Evolutionary conservation across 2,113 vertebrate species (phyloP).

Genomic region (Albula glossodonta): DNA sequence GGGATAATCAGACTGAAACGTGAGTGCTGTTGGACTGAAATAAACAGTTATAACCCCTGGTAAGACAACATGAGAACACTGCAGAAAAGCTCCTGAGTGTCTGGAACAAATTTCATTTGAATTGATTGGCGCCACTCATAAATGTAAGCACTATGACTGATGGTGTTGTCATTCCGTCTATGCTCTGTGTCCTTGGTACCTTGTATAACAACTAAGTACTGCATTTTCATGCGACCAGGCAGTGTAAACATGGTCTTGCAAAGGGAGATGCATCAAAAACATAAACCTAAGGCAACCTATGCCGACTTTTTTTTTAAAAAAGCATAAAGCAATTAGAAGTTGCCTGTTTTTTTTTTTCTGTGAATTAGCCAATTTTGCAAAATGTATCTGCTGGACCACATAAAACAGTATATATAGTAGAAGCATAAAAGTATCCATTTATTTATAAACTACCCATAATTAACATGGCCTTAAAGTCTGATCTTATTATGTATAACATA

Average conservation of each 20-base stretch:
- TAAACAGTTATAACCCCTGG: constrained; percentile 20
- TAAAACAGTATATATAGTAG: neutral
- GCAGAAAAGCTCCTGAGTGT: neutral
- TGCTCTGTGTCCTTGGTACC: constrained; percentile 12
- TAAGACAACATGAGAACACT: constrained; percentile 1
- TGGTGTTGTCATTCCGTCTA: constrained; percentile 10
- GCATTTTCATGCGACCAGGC: neutral
- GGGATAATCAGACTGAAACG: neutral
- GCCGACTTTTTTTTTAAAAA: neutral
- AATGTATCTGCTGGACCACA: neutral
- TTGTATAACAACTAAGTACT: neutral
- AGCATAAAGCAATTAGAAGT: neutral
- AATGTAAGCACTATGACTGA: constrained; percentile 6
- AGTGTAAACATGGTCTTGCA: neutral
- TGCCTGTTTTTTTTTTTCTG: neutral
- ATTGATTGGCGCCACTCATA: constrained; percentile 21
- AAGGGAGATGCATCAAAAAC: neutral
- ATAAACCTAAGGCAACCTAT: neutral
- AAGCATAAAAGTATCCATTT: neutral
- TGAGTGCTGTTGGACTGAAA: neutral
- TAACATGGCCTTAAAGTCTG: neutral
- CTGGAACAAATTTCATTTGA: constrained; percentile 23
- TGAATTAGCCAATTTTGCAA: neutral
- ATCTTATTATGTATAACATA: neutral
- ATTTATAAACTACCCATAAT: neutral